Base-by-base conservation (phyloP, 92 coral and sea anemone genomes). In the Siderastrea siderea region DNA sequence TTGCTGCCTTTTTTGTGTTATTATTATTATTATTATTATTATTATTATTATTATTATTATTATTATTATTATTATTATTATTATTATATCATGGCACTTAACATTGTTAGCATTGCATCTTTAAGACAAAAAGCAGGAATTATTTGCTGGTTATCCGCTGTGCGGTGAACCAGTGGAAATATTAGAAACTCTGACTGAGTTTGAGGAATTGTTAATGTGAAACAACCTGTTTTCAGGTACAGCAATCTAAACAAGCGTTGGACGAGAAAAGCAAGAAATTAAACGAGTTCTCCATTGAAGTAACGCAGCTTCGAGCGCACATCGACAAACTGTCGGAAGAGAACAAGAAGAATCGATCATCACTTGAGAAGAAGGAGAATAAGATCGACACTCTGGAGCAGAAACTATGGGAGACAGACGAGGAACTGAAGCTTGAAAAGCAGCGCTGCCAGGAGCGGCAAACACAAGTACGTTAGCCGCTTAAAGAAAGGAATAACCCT, bases 301-400 rank as follows among this genome's bases (percentile, higher is more conserved):
- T 89, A 0, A 92, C 92, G 3, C 93, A 93, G 86, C 84, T 95
- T 44, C 85, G 74, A 17, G 75, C 84, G 15, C 92, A 94, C 79
- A 82, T 88, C 44, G 93, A 92, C 4, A 82, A 92, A 65, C 87
- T 94, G 58, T 68, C 92, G 8, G 90, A 79, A 1, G 96, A 92
- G 54, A 91, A 75, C 10, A 91, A 86, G 77, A 88, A 94, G 46
- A 88, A 80, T 78, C 85, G 85, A 17, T 65, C 79, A 17, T 81
- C 70, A 54, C 55, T 96, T 66, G 85, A 92, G 53, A 90, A 85
- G 82, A 96, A 96, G 70, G 84, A 53, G 2, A 81, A 53, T 10
- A 90, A 78, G 62, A 87, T 96, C 58, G 94, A 90, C 19, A 89
- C 79, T 15, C 62, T 94, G 63, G 95, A 94, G 71, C 74, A 86